phyloP scores from a whole-genome alignment of 2,797 vertebrate species.

The Hyperoplus immaculatus region DNA sequence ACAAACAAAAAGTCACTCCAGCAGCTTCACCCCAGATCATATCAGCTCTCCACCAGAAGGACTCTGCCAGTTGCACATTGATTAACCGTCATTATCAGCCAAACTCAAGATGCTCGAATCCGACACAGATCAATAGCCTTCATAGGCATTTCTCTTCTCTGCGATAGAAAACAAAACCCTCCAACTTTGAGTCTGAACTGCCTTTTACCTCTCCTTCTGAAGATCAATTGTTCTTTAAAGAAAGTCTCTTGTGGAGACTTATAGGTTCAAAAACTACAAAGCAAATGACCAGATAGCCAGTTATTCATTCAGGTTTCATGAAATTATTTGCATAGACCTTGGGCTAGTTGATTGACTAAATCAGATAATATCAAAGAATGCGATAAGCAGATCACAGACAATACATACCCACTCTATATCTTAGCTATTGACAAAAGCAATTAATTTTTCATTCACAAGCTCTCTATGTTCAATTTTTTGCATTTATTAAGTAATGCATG shows the following conservation, averaged over 20 bases:
- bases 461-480: background rate
- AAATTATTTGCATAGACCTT: background rate
- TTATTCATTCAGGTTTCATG: slow-evolving; percentile 4
- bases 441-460: background rate
- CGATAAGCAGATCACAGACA: background rate
- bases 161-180: slow-evolving; percentile 58
- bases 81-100: slow-evolving; percentile 74
- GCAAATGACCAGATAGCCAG: slow-evolving; percentile 13
- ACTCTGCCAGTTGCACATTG: slow-evolving; percentile 59
- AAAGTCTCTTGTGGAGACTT: slow-evolving; percentile 41
- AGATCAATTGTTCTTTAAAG: slow-evolving; percentile 58
- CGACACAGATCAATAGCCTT: slow-evolving; percentile 73
- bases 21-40: slow-evolving; percentile 34
- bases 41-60: slow-evolving; percentile 56
- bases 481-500: background rate
- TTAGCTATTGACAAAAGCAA: background rate
- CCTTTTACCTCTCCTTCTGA: slow-evolving; percentile 41
- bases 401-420: background rate
- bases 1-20: slow-evolving; percentile 14
- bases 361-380: background rate
- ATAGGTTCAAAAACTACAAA: slow-evolving; percentile 9
- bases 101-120: slow-evolving; percentile 53
- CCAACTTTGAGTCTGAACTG: slow-evolving; percentile 26
- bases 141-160: slow-evolving; percentile 56
- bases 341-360: background rate